Conservation (phyloP, 2,797 vertebrate species). For the Poeciliopsis turneri region DNA sequence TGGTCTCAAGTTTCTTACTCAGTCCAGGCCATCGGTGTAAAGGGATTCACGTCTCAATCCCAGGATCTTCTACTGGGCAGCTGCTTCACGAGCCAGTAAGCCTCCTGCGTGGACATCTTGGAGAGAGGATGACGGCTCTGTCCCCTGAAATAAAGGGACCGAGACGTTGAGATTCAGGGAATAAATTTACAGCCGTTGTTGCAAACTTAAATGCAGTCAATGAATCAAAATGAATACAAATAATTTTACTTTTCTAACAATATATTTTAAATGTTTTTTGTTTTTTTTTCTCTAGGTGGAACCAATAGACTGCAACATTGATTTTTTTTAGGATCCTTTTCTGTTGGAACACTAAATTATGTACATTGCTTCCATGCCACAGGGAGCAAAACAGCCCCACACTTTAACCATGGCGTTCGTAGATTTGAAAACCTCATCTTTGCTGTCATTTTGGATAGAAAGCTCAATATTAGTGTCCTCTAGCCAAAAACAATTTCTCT, state of each 20-base stretch:
- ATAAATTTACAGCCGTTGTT: not conserved
- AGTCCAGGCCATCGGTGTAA: constrained; percentile 91
- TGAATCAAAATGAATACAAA: not conserved
- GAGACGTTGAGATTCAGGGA: not conserved
- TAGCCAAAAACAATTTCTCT: not conserved
- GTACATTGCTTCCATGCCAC: not conserved
- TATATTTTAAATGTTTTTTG: not conserved
- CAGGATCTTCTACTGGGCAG: constrained; percentile 84
- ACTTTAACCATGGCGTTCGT: not conserved
- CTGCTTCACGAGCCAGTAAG: constrained; percentile 79
- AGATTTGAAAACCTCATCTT: constrained; percentile 1
- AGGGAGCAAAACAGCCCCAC: not conserved
- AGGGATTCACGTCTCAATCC: constrained; percentile 82
- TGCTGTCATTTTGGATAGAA: not conserved
- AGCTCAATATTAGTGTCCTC: not conserved
- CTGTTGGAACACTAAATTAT: not conserved
- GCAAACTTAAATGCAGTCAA: not conserved
- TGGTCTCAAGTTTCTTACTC: constrained; percentile 77
- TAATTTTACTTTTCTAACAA: not conserved
- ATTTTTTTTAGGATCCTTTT: not conserved
- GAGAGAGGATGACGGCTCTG: constrained; percentile 72
- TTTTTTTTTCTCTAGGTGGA: not conserved
- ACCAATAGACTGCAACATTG: not conserved
- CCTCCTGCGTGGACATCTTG: constrained; percentile 78
- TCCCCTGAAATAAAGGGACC: constrained; percentile 78